These are phyloP conservation scores for Aphelenchoides fujianensis DNA, from an alignment of 1,140 invertebrate species.

Conservation along the genomic window DNA sequence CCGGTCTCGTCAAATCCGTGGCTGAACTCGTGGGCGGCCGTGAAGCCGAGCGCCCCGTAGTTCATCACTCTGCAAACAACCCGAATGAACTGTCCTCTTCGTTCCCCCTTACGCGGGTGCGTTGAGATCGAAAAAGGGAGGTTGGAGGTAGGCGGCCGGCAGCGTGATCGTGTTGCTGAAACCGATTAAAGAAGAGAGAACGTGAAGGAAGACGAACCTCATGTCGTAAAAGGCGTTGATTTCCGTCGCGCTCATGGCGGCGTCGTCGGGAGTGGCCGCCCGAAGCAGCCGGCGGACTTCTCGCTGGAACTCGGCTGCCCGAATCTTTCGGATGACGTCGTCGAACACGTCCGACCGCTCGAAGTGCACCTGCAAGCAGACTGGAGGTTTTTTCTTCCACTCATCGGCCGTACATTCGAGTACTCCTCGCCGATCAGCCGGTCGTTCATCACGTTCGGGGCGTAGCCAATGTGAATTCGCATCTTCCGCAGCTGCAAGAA, in stretches of 20 bases:
- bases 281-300: slow-evolving; percentile 38
- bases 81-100: not conserved
- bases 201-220: no score
- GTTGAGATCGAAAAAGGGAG: no score
- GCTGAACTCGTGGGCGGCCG: slow-evolving; percentile 64
- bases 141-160: no score
- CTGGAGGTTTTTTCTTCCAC: no score
- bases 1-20: slow-evolving; percentile 46
- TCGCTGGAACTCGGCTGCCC: slow-evolving; percentile 38
- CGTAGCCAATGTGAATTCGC: slow-evolving; percentile 49
- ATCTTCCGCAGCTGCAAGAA: slow-evolving; percentile 28
- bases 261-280: slow-evolving; percentile 39
- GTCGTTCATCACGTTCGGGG: slow-evolving; percentile 50
- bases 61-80: slow-evolving; percentile 64
- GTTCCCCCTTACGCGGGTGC: no score
- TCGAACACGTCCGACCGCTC: slow-evolving; percentile 21
- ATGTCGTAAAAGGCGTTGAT: slow-evolving; percentile 49
- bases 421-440: slow-evolving; percentile 51
- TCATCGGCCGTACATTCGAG: slow-evolving; percentile 33
- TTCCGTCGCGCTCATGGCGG: slow-evolving; percentile 40
- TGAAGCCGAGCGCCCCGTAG: slow-evolving; percentile 65
- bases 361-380: slow-evolving; percentile 27
- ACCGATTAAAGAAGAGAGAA: no score
- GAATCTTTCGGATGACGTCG: slow-evolving; percentile 32
- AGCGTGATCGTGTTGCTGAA: no score